A percentile compares a stretch with the other conserved stretches of the same genome.
Conservation (phyloP, 1,140 invertebrate genomes). For the Ladona fulva region DNA sequence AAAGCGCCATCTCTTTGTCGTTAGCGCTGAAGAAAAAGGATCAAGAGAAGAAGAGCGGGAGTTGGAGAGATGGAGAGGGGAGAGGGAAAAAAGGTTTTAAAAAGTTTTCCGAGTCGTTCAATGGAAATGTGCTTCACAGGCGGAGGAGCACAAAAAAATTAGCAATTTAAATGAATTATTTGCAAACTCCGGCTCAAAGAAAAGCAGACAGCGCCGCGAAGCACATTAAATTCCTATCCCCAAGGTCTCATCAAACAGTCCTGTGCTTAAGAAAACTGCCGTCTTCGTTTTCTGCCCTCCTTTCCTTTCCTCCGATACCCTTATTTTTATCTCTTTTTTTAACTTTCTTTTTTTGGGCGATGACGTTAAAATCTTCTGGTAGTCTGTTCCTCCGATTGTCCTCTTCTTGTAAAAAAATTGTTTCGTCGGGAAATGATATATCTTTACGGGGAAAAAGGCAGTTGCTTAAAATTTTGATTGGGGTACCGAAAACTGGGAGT, state of each 20-base stretch:
- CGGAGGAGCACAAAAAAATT: not conserved
- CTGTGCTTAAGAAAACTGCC: not conserved
- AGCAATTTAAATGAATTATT: slow-evolving; percentile 11
- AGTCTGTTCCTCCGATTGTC: too few species aligned
- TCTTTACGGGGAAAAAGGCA: too few species aligned
- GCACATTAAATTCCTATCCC: not conserved
- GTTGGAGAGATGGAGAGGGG: not conserved
- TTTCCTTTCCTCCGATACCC: too few species aligned
- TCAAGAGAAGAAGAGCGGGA: not conserved
- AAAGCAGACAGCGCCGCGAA: not conserved
- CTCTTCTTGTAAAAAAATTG: too few species aligned
- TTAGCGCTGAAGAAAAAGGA: not conserved
- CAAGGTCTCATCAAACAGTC: not conserved
- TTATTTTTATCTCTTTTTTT: too few species aligned
- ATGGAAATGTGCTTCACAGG: not conserved
- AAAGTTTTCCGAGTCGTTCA: not conserved
- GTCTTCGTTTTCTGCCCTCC: too few species aligned
- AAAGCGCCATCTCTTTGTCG: not conserved
- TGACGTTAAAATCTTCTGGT: too few species aligned
- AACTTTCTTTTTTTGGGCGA: too few species aligned
- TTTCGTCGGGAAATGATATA: too few species aligned
- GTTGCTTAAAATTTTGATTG: too few species aligned
- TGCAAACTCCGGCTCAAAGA: not conserved
- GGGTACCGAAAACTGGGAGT: too few species aligned
- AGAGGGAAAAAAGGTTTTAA: not conserved